Evolutionary conservation across 2,888 invertebrate species (phyloP).

Genomic region (Hipparchia semele): DNA sequence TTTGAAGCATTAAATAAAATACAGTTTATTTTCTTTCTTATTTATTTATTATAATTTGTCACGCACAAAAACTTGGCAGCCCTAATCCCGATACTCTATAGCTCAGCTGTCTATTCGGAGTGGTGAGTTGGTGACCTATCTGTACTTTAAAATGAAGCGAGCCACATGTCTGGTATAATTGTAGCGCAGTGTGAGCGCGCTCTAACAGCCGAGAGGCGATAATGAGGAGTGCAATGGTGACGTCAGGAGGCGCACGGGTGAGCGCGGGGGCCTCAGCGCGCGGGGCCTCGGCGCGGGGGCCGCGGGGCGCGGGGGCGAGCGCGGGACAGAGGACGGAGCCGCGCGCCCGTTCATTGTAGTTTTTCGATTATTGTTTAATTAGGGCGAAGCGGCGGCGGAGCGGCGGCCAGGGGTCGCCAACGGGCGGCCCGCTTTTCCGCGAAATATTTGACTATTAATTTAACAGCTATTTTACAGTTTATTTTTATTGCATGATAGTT

Average conservation of each 20-base stretch:
- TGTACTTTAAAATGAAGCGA: slow-evolving; percentile 33
- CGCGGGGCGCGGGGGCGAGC: slow-evolving; percentile 51
- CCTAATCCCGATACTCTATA: not conserved
- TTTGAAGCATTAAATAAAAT: no score
- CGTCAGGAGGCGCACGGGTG: slow-evolving; percentile 57
- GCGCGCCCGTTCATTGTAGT: slow-evolving; percentile 82
- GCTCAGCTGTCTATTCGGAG: not conserved
- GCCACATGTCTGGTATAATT: slow-evolving; percentile 44
- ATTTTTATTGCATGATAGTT: no score
- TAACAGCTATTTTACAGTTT: not conserved
- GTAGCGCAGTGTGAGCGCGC: slow-evolving; percentile 55
- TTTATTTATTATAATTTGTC: no score
- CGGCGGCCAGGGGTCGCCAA: slow-evolving; percentile 72
- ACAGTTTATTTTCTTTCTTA: no score
- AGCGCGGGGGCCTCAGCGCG: slow-evolving; percentile 43
- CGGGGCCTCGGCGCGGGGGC: slow-evolving; percentile 38
- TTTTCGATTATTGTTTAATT: slow-evolving; percentile 84
- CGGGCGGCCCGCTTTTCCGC: slow-evolving; percentile 62
- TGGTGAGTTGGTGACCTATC: slow-evolving; percentile 22
- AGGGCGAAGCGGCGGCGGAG: slow-evolving; percentile 83
- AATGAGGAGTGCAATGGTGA: slow-evolving; percentile 80
- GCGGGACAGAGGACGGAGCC: slow-evolving; percentile 73
- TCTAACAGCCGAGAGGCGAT: slow-evolving; percentile 75
- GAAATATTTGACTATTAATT: not conserved
- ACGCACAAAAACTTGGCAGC: no score